phyloP scores from a whole-genome alignment of 2,113 vertebrate genomes.

The Pygoscelis antarcticus region DNA sequence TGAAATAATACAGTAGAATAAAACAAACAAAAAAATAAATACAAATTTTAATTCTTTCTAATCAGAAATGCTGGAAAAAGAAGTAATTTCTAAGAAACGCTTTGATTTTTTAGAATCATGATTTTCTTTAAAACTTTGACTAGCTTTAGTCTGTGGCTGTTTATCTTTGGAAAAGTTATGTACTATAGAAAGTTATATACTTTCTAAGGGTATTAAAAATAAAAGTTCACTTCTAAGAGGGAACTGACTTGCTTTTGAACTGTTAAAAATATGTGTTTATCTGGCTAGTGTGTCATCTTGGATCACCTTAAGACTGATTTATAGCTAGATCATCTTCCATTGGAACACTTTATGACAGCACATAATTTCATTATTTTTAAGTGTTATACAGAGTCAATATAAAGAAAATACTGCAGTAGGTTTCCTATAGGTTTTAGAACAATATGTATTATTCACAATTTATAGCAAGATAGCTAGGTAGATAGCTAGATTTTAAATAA shows the following conservation, averaged over 20 bases:
- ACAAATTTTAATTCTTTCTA: not conserved
- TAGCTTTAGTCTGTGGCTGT: not conserved
- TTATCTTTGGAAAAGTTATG: not conserved
- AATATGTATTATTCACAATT: not conserved
- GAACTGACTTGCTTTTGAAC: not conserved
- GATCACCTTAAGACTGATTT: not conserved
- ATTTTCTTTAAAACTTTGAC: not conserved
- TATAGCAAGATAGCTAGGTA: not conserved
- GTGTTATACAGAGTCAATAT: not conserved
- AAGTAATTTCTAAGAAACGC: not conserved
- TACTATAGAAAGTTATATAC: not conserved
- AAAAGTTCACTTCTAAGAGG: not conserved
- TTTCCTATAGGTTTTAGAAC: not conserved
- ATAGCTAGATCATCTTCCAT: not conserved
- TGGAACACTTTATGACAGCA: not conserved
- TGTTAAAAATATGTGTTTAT: not conserved
- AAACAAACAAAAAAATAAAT: not conserved
- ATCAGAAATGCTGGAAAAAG: not conserved
- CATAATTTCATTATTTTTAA: not conserved
- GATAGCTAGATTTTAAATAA: not conserved
- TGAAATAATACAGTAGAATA: not conserved
- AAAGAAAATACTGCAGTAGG: not conserved
- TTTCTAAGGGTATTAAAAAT: not conserved
- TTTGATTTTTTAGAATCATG: not conserved
- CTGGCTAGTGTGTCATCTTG: not conserved